phyloP scores from a whole-genome alignment of 1,140 invertebrate genomes.

The Apis florea region DNA sequence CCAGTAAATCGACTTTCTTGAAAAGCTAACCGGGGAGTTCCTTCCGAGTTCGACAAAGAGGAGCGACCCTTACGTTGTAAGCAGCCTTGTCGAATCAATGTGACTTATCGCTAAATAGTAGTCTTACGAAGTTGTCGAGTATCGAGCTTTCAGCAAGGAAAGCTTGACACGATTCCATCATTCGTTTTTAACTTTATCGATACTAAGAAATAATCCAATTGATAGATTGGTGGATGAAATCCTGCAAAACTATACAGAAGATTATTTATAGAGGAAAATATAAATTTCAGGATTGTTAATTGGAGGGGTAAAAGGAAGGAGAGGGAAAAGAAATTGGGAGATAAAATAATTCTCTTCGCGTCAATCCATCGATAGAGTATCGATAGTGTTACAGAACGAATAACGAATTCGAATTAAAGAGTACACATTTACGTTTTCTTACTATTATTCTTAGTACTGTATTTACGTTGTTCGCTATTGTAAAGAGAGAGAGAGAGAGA shows the following conservation, averaged over 20 bases:
- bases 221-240: no score
- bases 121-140: not conserved
- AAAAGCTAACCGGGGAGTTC: not conserved
- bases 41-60: not conserved
- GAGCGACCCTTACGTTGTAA: not conserved
- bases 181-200: not conserved
- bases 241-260: no score
- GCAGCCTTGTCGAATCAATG: conserved; percentile 12
- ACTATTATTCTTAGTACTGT: conserved; percentile 34
- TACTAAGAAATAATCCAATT: not conserved
- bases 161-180: not conserved
- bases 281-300: no score
- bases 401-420: not conserved
- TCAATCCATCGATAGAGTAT: no score
- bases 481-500: not conserved
- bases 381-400: not conserved
- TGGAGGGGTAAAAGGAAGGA: no score
- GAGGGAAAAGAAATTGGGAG: not conserved
- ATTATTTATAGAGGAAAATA: no score
- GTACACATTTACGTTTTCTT: conserved; percentile 19
- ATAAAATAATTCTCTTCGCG: not conserved
- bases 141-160: not conserved
- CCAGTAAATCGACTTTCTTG: conserved; percentile 34
- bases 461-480: conserved; percentile 43
- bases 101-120: conserved; percentile 10